Evolutionary conservation across 2,888 invertebrate genomes (phyloP), one percentile per base, ranked within the genome.

Genomic region (Eretmocerus hayati): DNA sequence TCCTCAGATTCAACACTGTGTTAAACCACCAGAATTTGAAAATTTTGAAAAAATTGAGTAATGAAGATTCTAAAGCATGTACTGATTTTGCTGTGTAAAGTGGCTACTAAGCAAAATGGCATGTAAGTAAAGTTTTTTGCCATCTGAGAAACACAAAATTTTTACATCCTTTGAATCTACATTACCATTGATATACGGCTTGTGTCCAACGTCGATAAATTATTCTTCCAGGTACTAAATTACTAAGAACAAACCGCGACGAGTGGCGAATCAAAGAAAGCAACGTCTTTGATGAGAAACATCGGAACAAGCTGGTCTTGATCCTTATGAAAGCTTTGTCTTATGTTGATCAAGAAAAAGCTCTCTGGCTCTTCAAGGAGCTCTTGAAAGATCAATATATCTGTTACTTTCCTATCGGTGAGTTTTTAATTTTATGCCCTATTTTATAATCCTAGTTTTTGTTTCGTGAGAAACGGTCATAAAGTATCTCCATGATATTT

Each of bases 331-430:
- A 60, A 9, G 50, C 56, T 16, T 50, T 67, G 16, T 59, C 59
- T 47, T 39, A 49, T 32, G 47, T 42, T 8, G 48, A 55, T 39
- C 35, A 51, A 5, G 56, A 62, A 13, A 37, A 61, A 31, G 67
- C 64, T 5, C 52, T 58, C 30, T 53, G 48, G 5, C 49, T 67
- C 18, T 62, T 64, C 19, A 47, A 61, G 32, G 58, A 58, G 45
- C 46, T 67, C 37, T 23, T 63, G 5, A n/a, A 18, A 22, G 62
- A 66, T 54, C 67, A 67, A 40, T 40, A 35, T 22, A 58, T 47
- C 20, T 53, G 50, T 48, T 58, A 56, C 53, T 42, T 55, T 41
- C 67, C 65, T 32, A 58, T 67, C 57, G 65, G 65, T 67, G 54
- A 62, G 58, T 5, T 30, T 30, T 9, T 13, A 30, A 9, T 30